These are phyloP conservation scores for Turritopsis rubra DNA, from an alignment of 30 jellyfish, hydroid and myxozoan species.

Conservation along the genomic window DNA sequence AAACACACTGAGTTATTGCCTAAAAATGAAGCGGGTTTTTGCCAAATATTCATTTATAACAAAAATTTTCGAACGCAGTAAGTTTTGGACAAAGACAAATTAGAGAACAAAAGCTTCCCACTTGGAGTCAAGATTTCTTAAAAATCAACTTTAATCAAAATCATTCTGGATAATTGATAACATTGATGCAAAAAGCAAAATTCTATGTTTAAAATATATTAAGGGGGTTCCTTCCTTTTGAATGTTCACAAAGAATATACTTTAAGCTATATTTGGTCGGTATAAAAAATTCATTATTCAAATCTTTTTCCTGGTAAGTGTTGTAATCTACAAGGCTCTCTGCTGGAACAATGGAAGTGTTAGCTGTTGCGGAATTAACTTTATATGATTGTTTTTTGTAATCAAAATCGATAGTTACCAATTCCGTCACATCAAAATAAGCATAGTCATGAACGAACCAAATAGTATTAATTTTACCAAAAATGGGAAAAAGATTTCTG, in stretches of 20 bases:
- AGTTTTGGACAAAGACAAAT: neutral
- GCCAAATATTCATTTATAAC: neutral
- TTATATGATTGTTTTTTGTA: constrained; percentile 19
- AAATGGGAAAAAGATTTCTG: constrained; percentile 21
- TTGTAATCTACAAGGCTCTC: constrained; percentile 37
- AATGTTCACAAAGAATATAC: constrained; percentile 25
- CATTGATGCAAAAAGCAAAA: neutral
- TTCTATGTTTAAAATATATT: neutral
- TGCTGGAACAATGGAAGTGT: neutral
- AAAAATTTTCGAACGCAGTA: neutral
- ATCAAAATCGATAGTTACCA: constrained; percentile 25
- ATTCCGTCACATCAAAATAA: constrained; percentile 19
- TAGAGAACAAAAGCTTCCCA: neutral
- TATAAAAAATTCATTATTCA: neutral
- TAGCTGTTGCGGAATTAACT: neutral
- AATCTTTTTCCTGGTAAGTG: constrained; percentile 19
- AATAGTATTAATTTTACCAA: constrained; percentile 21
- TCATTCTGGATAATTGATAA: neutral
- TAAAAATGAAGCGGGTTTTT: neutral
- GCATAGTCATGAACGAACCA: constrained; percentile 25
- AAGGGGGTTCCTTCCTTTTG: constrained; percentile 1
- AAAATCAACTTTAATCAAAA: neutral
- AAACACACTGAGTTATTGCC: neutral
- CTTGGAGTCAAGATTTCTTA: neutral
- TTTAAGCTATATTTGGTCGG: constrained; percentile 36